Evolutionary conservation across 2,888 invertebrate species (phyloP), one percentile per base, ranked within the genome.

Genomic region (Drosophila barbarae): DNA sequence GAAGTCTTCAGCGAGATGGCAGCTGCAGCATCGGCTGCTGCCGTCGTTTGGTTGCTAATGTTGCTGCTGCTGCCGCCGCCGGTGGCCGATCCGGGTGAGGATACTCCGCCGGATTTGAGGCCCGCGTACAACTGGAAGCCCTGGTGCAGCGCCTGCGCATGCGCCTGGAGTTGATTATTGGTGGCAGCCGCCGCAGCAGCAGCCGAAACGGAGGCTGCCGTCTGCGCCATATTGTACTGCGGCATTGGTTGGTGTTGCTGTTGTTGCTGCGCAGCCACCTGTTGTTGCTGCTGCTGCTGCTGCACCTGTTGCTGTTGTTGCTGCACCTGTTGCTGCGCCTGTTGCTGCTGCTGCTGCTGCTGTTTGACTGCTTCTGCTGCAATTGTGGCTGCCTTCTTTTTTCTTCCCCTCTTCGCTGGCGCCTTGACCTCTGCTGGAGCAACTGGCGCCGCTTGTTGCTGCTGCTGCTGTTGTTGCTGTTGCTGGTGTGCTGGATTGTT

Each of bases 1-100:
- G 92, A 91, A 50, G 94, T 93, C 77, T 95, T 92, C 49, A 94
- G 86, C 12, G 93, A 91, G 74, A 94, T 92, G 70, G 91, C 86
- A 70, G 91, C 86, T 61, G 88, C 87, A 8, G 87, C 69, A 73
- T 87, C 88, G 1, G 86, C 83, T 1, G 81, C 83, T 2, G 81
- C 83, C 23, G 85, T 68, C 15, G 85, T 56, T 26, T 81, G 81
- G 41, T 72, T 74, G 15, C 49, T 44, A 1, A 61, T 34, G 21
- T 13, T 47, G n/a, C 42, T 13, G n/a, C 42, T 13, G 41, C 41
- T n/a, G 23, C 41, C 41, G 8, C 57, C 52, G n/a, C 59, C 55
- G 3, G 57, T 56, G 4, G 52, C 57, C 8, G 65, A 23, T 5
- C 60, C 65, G 5, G 88, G 79, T 6, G 87, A 81, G 7, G 84